Evolutionary conservation across 2,113 vertebrate species (phyloP), one percentile per base, ranked within the genome.

Genomic region (Thomomys bottae): DNA sequence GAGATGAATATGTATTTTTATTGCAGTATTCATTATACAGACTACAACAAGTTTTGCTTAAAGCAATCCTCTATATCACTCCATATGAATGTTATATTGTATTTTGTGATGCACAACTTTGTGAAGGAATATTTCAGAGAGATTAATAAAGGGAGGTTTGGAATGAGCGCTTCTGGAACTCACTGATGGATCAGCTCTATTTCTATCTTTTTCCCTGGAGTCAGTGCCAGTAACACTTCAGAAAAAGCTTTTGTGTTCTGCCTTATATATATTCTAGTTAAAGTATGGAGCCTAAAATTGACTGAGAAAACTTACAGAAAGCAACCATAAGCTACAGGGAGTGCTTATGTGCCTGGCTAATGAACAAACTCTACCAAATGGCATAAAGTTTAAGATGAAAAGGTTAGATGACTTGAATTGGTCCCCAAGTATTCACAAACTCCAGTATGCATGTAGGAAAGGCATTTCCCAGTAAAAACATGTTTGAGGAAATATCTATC

Each of bases 1-100:
- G 57, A 95, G 89, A 84, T 91, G 93, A 93, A 89, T 93, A 91
- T 91, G 81, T 91, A 92, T 93, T 95, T 96, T 89, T 78, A 90
- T 85, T 73, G 79, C 82, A 40, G 30, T 38, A 83, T 70, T 94
- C 89, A 95, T 92, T 91, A 93, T 54, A 71, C 26, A 68, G 8
- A 95, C 32, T 40, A 83, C 89, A 92, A 82, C 73, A 67, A 84
- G 66, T 92, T 91, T 94, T 87, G 81, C 95, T 94, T 79, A 91
- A 92, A 95, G 80, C 68, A 79, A 89, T 81, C 45, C 34, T 54
- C 34, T 90, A 2, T 83, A 86, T 87, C 45, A 54, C 34, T 90
- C 67, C 61, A 70, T 83, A 67, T 49, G 73, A 70, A 79, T 49
- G 40, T 36, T 88, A 83, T 71, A 82, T 79, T 84, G 34, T 70